A percentile compares a stretch with the other conserved stretches of the same genome.
These are phyloP conservation scores for Syngnathus typhle DNA, from an alignment of 2,113 vertebrate genomes.

Conservation along the genomic window DNA sequence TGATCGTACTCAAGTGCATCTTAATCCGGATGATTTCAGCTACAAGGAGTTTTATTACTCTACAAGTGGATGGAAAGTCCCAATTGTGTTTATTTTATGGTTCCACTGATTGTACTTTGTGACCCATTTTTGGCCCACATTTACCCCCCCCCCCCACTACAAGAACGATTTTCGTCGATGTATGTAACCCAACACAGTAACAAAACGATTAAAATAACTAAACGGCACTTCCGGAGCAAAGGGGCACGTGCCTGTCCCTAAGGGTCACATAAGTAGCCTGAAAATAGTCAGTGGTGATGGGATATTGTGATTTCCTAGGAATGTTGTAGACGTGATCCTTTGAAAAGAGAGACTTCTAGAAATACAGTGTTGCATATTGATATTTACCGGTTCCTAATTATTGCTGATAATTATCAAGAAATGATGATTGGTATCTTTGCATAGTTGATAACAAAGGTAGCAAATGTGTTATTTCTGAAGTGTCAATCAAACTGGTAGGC, in stretches of 20 bases:
- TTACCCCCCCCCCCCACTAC: neutral
- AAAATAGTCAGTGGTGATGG: neutral
- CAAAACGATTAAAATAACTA: too few relatives aligned
- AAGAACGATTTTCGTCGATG: neutral
- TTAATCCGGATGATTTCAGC: conserved; percentile 1
- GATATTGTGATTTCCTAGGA: neutral
- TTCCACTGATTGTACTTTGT: neutral
- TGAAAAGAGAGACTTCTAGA: neutral
- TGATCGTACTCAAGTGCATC: neutral
- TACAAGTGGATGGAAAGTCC: neutral
- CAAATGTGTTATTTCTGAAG: neutral
- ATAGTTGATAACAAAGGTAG: neutral
- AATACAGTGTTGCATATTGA: neutral
- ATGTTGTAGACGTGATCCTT: neutral
- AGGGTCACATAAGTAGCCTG: too few relatives aligned
- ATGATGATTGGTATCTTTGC: neutral
- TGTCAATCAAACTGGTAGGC: neutral
- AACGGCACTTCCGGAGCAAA: too few relatives aligned
- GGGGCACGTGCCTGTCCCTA: too few relatives aligned
- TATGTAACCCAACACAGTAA: too few relatives aligned
- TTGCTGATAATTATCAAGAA: neutral
- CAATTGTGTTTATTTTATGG: neutral
- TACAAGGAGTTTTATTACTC: neutral
- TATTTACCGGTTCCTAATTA: neutral
- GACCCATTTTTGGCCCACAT: neutral